Percentiles rank a stretch among this genome's conserved stretches.
These are phyloP conservation scores for Perccottus glenii DNA, from an alignment of 2,113 vertebrate species.

Conservation along the genomic window DNA sequence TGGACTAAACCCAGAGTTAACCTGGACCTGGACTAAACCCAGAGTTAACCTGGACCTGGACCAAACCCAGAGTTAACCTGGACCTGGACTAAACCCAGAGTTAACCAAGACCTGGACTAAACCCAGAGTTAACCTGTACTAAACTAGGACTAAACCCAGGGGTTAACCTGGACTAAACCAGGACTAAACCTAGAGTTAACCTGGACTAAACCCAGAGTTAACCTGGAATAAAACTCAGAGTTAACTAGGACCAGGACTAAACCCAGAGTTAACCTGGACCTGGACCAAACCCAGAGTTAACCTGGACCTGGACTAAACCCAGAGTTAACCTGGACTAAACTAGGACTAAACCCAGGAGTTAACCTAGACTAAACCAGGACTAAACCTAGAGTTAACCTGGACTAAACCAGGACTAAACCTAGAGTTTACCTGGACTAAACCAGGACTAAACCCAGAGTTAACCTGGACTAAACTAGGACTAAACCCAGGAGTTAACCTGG, in stretches of 20 bases:
- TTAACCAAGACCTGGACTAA: not conserved
- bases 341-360: not conserved
- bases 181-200: too few species aligned
- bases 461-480: too few species aligned
- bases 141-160: too few species aligned
- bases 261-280: not conserved
- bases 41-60: not conserved
- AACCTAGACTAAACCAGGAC: not conserved
- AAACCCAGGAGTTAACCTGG: too few species aligned
- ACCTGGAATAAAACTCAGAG: too few species aligned
- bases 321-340: not conserved
- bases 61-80: not conserved
- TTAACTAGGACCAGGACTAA: not conserved
- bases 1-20: not conserved
- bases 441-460: not conserved
- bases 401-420: not conserved
- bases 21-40: not conserved
- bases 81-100: too few species aligned
- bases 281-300: not conserved
- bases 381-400: not conserved
- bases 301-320: too few species aligned
- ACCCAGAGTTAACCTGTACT: not conserved
- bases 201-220: too few species aligned
- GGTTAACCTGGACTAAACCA: too few species aligned
- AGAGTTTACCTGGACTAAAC: not conserved